Base-by-base conservation (phyloP, 2,113 vertebrate species). In the Dunckerocampus dactyliophorus region DNA sequence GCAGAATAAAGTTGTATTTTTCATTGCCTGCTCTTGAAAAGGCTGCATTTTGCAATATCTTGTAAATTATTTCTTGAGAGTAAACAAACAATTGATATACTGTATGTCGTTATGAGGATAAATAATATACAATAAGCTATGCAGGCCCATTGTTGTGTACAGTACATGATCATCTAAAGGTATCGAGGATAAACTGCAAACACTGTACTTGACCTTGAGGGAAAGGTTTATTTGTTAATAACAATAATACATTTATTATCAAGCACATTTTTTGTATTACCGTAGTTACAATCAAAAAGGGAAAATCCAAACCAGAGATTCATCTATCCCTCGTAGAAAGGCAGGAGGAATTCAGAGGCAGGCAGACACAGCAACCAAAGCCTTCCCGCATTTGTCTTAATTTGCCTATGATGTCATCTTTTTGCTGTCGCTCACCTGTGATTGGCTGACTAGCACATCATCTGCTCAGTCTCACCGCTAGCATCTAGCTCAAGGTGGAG, bases 391-490 rank as follows among this genome's bases (percentile, higher is more conserved):
- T 77, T 89, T 92, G 89, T 89, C 89, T 88, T 66, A 75, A 90
- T 92, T 91, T 90, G 90, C 91, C 90, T 93, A 92, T 98, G 94
- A 95, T 93, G 93, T 95, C 94, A 95, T 92, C 87, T 84, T 91
- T 94, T 91, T 84, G 76, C 76, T 79, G 71, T 77, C 62, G 70
- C 76, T 62, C 72, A 88, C 82, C 37, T 72, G 77, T 60, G 79
- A 95, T 92, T 95, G 93, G 95, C 89, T 91, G 85, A 58, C 28
- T 68, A 67, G 75, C 72, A 69, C 89, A 94, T 93, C 94, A 96
- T 94, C 93, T 94, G 93, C 91, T 90, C 87, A 82, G 88, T 89
- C 92, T 87, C 85, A 90, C 89, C 86, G 90, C 87, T 89, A 92
- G 88, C 90, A 92, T 88, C 89, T 83, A 90, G 90, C 92, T 86